Conservation (phyloP, 2,888 invertebrate species). For the Yponomeuta cagnagella region DNA sequence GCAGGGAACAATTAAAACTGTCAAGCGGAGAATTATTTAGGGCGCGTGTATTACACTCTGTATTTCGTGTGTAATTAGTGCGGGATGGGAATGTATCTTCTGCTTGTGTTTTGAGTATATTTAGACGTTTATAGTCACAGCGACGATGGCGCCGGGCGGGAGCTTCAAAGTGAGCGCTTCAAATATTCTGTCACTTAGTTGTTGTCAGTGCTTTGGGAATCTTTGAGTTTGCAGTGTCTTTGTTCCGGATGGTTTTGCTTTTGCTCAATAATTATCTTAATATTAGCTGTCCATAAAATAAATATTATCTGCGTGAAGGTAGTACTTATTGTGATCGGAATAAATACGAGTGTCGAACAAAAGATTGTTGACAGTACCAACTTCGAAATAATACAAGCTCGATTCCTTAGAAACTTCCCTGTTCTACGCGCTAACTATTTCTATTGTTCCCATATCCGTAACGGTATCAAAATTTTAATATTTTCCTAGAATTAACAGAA, state of each 20-base stretch:
- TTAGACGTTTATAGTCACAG: constrained; percentile 14
- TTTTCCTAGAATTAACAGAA: neutral
- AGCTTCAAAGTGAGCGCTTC: constrained; percentile 11
- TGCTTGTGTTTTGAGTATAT: constrained; percentile 14
- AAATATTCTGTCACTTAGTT: constrained; percentile 10
- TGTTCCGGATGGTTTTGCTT: neutral
- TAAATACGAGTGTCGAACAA: too few relatives aligned
- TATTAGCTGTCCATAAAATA: too few relatives aligned
- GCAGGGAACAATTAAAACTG: constrained; percentile 19
- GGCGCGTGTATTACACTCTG: constrained; percentile 13
- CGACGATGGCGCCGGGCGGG: neutral
- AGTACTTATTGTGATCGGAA: too few relatives aligned
- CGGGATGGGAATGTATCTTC: constrained; percentile 13
- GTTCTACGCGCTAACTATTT: neutral
- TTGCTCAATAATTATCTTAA: too few relatives aligned
- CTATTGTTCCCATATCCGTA: neutral
- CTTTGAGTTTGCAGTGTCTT: neutral
- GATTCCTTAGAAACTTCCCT: neutral
- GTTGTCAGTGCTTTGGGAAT: neutral
- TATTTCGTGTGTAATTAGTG: constrained; percentile 15
- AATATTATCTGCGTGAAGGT: too few relatives aligned
- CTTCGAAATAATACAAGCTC: neutral
- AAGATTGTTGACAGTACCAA: neutral
- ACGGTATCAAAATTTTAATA: neutral
- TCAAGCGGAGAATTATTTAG: constrained; percentile 19